phyloP scores from a whole-genome alignment of 2,888 invertebrate species.

The Ormyrus pomaceus region DNA sequence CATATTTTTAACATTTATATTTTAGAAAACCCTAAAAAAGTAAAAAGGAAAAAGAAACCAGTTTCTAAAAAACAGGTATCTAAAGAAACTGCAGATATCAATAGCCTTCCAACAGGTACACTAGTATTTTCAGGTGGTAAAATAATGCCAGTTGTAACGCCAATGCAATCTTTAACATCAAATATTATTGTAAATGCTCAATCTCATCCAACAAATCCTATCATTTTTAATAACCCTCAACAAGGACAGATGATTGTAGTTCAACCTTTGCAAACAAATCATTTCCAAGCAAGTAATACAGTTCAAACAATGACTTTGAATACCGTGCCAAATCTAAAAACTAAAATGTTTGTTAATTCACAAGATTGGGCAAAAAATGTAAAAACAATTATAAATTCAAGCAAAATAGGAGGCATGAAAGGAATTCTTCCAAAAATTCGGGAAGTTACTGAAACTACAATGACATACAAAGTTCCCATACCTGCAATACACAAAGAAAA shows the following conservation, averaged over 20 bases:
- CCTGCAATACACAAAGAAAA: slow-evolving; percentile 73
- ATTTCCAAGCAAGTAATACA: slow-evolving; percentile 68
- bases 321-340: slow-evolving; percentile 66
- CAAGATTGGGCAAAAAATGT: slow-evolving; percentile 72
- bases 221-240: slow-evolving; percentile 71
- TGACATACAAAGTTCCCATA: slow-evolving; percentile 74
- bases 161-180: slow-evolving; percentile 67
- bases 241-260: slow-evolving; percentile 74
- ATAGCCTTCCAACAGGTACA: slow-evolving; percentile 69
- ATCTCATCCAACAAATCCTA: slow-evolving; percentile 66
- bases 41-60: slow-evolving; percentile 65
- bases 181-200: slow-evolving; percentile 72
- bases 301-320: slow-evolving; percentile 70
- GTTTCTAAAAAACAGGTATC: slow-evolving; percentile 54
- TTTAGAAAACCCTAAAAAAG: slow-evolving; percentile 61
- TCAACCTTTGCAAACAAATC: slow-evolving; percentile 69
- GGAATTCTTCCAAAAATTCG: slow-evolving; percentile 71
- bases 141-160: slow-evolving; percentile 72
- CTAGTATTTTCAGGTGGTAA: slow-evolving; percentile 71
- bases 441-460: slow-evolving; percentile 72
- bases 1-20: slow-evolving; percentile 36
- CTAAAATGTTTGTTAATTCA: slow-evolving; percentile 69
- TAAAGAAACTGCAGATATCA: slow-evolving; percentile 54
- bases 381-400: slow-evolving; percentile 71
- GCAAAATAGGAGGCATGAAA: slow-evolving; percentile 72